Conservation (phyloP, 2,113 vertebrate species). For the Okapia johnstoni region DNA sequence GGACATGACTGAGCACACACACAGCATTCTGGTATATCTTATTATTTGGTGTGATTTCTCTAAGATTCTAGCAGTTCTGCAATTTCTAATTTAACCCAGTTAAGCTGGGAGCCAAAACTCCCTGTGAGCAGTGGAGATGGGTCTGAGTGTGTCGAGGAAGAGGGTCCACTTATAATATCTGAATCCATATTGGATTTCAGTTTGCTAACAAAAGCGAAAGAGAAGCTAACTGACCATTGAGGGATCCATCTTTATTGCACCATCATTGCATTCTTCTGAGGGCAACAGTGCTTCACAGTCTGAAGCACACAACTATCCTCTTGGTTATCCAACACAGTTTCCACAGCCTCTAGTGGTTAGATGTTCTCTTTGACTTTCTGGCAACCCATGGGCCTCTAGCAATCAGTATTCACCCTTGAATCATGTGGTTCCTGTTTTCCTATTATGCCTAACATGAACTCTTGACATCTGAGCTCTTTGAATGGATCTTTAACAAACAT, state of each 20-base stretch:
- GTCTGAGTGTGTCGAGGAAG: not conserved
- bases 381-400: accelerated
- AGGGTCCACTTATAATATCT: not conserved
- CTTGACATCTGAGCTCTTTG: not conserved
- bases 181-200: not conserved
- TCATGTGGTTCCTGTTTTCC: not conserved
- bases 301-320: not conserved
- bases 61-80: too few species aligned
- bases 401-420: not conserved
- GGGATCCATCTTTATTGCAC: not conserved
- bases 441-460: not conserved
- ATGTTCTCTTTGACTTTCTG: not conserved
- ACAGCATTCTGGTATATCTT: not conserved
- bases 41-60: not conserved
- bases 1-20: not conserved
- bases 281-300: accelerated
- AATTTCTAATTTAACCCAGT: not conserved
- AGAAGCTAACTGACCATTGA: not conserved
- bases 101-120: not conserved
- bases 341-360: not conserved
- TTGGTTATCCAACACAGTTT: not conserved
- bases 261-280: not conserved
- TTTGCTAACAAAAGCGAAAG: not conserved
- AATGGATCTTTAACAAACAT: not conserved
- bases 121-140: not conserved